Base-by-base conservation (phyloP, 2,113 vertebrate species). In the Tringa solitaria region DNA sequence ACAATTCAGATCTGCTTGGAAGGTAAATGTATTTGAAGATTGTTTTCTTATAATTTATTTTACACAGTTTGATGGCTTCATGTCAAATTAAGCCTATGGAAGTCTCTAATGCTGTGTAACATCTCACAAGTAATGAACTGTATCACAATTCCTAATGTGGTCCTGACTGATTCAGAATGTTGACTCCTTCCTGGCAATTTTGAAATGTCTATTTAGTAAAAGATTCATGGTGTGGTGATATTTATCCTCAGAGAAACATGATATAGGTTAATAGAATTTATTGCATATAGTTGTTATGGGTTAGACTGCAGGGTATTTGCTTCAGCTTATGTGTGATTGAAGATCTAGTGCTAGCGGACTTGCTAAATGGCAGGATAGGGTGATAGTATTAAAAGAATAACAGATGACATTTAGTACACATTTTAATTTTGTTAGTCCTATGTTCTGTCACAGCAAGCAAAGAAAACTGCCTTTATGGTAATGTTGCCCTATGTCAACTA, bases 181-280 rank as follows among this genome's bases (percentile, higher is more conserved):
- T 93, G 77, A 80, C 59, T 90, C 37, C 84, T 96, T 95, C 16
- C 64, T 91, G 86, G 76, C 61, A 96, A 92, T 91, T 97, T 90
- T 91, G 91, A 97, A 97, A 96, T 87, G 43, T 37, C 48, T 95
- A 80, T 91, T 96, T 95, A 90, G 75, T 82, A 85, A 95, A 97
- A 91, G 70, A 96, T 94, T 91, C 59, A 78, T 85, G 83, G 46
- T 86, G 79, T 87, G 79, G 51, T 77, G 91, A 92, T 96, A 95
- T 67, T 94, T 97, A 96, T 95, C 68, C 92, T 93, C 59, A 74
- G 68, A 67, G 81, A 96, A 95, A 90, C 78, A 90, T 74, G 39
- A 89, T 92, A 92, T 43, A 92, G 32, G 37, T 93, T 96, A 87
- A 93, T 95, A 69, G 64, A 96, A 95, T 97, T 95, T 83, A 87